Conservation (phyloP, 1,140 invertebrate species). For the Mizuhopecten yessoensis region DNA sequence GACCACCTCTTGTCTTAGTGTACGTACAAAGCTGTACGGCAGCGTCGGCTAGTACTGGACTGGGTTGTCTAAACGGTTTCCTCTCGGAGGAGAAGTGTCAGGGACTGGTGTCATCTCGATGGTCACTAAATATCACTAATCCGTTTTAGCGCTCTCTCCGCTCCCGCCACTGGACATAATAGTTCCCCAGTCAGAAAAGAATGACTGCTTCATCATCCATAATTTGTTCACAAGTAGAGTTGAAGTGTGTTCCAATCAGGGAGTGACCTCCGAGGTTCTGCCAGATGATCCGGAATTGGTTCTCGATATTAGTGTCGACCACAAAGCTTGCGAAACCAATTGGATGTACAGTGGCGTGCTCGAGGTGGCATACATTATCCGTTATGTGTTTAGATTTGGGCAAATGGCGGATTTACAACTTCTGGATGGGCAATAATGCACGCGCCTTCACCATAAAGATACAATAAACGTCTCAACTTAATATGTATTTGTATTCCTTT, state of each 20-base stretch:
- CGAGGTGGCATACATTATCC: conserved; percentile 24
- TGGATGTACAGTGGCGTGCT: neutral
- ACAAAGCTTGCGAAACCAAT: conserved; percentile 16
- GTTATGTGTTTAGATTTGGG: conserved; percentile 22
- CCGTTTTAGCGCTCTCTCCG: conserved; percentile 31
- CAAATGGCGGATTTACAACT: conserved; percentile 38
- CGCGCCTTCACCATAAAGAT: neutral
- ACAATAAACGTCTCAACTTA: conserved; percentile 8
- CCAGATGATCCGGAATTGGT: conserved; percentile 37
- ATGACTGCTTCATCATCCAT: conserved; percentile 10
- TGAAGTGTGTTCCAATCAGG: conserved; percentile 37
- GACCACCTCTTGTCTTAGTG: neutral
- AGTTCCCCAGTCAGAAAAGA: neutral
- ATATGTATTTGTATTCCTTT: neutral
- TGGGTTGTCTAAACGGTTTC: neutral
- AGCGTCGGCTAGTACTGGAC: conserved; percentile 24
- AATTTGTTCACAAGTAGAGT: conserved; percentile 39
- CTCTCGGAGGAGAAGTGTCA: neutral
- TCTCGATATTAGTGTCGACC: conserved; percentile 37
- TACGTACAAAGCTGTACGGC: neutral
- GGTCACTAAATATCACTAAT: conserved; percentile 34
- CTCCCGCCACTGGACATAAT: neutral
- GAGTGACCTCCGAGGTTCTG: conserved; percentile 20
- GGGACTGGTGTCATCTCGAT: neutral
- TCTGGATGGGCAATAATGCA: conserved; percentile 31